phyloP scores from a whole-genome alignment of 2,113 vertebrate species.

The Paradoxurus hermaphroditus region DNA sequence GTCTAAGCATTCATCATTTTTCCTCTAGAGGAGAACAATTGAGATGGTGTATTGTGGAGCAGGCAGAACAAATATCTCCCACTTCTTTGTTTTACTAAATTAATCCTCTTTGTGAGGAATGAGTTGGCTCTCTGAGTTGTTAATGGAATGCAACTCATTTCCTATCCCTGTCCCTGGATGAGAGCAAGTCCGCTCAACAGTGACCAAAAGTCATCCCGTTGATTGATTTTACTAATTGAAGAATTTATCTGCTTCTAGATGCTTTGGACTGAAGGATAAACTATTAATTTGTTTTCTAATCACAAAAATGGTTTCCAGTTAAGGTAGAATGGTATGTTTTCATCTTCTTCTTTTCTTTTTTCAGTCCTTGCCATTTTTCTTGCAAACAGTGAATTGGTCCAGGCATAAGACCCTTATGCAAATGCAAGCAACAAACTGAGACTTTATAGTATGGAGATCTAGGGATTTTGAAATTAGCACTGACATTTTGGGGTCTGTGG shows the following conservation, averaged over 20 bases:
- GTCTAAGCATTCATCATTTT: background rate
- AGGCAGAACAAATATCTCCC: background rate
- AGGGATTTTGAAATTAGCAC: background rate
- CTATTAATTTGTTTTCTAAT: conserved; percentile 29
- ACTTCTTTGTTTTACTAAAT: conserved; percentile 49
- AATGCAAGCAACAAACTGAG: background rate
- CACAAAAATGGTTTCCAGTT: conserved; percentile 8
- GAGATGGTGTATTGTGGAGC: background rate
- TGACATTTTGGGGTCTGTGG: background rate
- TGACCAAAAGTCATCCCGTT: conserved; percentile 17
- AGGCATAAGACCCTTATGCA: background rate
- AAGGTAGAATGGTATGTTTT: conserved; percentile 27
- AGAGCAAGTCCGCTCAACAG: background rate
- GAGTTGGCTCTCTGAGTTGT: background rate
- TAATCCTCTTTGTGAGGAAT: background rate
- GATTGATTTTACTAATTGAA: conserved; percentile 64
- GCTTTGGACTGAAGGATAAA: conserved; percentile 22
- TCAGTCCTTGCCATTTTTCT: background rate
- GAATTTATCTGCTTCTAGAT: conserved; percentile 17
- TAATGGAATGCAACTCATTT: background rate
- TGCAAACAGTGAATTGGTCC: background rate
- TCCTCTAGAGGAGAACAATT: conserved; percentile 7
- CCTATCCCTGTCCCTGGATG: background rate
- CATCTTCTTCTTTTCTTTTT: background rate
- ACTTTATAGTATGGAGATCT: background rate